Evolutionary conservation across 2,797 vertebrate genomes (phyloP).

Genomic region (Lemur catta): DNA sequence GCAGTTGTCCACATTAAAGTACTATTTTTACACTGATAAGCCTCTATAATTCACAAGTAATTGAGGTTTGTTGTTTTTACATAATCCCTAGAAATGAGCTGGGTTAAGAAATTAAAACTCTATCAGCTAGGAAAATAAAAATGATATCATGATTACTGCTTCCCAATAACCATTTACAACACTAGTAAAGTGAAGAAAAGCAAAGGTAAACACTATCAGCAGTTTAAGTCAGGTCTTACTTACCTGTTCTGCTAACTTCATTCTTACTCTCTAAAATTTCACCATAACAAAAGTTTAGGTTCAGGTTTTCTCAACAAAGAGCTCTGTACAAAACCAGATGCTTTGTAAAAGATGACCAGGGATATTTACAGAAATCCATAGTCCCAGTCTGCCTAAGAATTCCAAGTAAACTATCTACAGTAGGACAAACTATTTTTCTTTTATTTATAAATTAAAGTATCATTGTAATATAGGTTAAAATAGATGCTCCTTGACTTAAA

Average conservation of each 20-base stretch:
- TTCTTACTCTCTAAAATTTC: neutral
- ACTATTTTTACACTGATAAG: neutral
- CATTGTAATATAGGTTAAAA: neutral
- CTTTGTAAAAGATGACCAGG: neutral
- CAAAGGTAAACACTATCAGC: neutral
- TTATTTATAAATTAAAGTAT: constrained; percentile 24
- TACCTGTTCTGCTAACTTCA: neutral
- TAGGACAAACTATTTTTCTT: neutral
- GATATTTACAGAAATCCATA: neutral
- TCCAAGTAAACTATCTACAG: neutral
- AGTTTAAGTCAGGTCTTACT: neutral
- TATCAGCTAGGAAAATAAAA: neutral
- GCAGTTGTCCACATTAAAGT: neutral
- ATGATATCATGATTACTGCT: neutral
- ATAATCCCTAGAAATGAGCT: neutral
- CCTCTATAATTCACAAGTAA: neutral
- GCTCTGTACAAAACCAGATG: neutral
- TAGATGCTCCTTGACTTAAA: neutral
- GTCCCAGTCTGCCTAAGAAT: neutral
- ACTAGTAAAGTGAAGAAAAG: neutral
- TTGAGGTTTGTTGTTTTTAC: neutral
- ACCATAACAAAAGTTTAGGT: neutral
- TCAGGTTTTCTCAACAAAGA: neutral
- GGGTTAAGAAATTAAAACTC: neutral
- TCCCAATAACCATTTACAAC: neutral